Evolutionary conservation across 2,113 vertebrate species (phyloP).

Genomic region (Zingel zingel): DNA sequence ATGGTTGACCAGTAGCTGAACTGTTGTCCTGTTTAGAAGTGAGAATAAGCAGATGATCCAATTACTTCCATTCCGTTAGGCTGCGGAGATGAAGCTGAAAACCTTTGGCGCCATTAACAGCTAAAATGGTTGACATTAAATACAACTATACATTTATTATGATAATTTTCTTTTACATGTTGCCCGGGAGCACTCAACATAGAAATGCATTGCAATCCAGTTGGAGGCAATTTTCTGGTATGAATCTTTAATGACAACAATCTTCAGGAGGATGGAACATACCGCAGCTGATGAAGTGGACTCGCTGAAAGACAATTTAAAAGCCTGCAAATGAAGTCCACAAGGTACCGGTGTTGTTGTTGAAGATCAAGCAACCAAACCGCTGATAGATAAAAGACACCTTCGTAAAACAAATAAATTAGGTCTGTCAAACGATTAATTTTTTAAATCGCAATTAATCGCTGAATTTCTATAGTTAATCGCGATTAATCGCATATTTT

Average conservation of each 20-base stretch:
- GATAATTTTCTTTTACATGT: slow-evolving; percentile 41
- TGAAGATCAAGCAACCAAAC: slow-evolving; percentile 33
- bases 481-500: too few species aligned
- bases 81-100: slow-evolving; percentile 37
- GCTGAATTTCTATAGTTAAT: too few species aligned
- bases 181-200: slow-evolving; percentile 16
- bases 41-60: slow-evolving; percentile 54
- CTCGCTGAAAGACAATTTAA: slow-evolving; percentile 48
- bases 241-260: slow-evolving; percentile 80
- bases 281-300: slow-evolving; percentile 48
- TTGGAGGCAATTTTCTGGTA: slow-evolving; percentile 64
- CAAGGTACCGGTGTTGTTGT: slow-evolving; percentile 5
- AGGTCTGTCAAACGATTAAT: too few species aligned
- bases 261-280: slow-evolving; percentile 58
- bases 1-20: slow-evolving; percentile 34
- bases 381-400: slow-evolving; percentile 44
- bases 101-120: slow-evolving; percentile 56
- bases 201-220: slow-evolving; percentile 46
- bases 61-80: slow-evolving; percentile 48
- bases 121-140: slow-evolving; percentile 41
- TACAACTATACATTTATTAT: slow-evolving; percentile 57
- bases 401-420: slow-evolving; percentile 44
- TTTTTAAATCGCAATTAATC: too few species aligned
- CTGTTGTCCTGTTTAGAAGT: slow-evolving; percentile 18
- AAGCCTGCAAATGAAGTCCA: slow-evolving; percentile 46